Evolutionary conservation across 2,888 invertebrate genomes (phyloP), one percentile per base, ranked within the genome.

Genomic region (Euspilapteryx auroguttella): DNA sequence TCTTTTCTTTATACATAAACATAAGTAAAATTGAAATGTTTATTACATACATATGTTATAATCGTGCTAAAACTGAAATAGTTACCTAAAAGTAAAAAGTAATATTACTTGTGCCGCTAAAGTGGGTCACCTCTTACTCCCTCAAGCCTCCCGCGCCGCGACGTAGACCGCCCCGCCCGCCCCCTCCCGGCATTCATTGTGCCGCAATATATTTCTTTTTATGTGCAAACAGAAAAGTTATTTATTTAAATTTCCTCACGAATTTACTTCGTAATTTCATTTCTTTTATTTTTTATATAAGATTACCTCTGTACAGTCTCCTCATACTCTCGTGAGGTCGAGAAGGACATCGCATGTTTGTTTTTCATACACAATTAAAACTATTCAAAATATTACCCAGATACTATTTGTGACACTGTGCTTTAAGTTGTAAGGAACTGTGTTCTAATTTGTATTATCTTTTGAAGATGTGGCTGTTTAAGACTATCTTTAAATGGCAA

Each of bases 121-220:
- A 75, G 73, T 75, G 73, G 75, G 75, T 75, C 73, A 77, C 73
- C 73, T 65, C 64, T 57, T 44, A 41, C 44, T 40, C 48, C 50
- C 51, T 45, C 40, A 22, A 31, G 29, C 22, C 41, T 37, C 37
- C 38, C 38, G 44, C 34, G 42, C 33, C 38, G 38, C 44, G 17
- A n/a, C 39, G 31, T 36, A 49, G 46, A 45, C 48, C 39, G 42
- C 45, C 37, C 54, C 55, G 50, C 51, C 59, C 52, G 61, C 17
- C 17, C 17, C 17, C 17, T 17, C 17, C 71, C 65, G 59, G 69
- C 73, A 75, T 71, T 71, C 73, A 73, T 73, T 73, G 73, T 71
- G 73, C 75, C 73, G 73, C 73, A 75, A 75, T 75, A 75, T 75
- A 75, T 73, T 75, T 75, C 71, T 73, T 75, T 75, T 75, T 75